Evolutionary conservation across 1,140 invertebrate species (phyloP).

Genomic region (Drosophila lacteicornis): DNA sequence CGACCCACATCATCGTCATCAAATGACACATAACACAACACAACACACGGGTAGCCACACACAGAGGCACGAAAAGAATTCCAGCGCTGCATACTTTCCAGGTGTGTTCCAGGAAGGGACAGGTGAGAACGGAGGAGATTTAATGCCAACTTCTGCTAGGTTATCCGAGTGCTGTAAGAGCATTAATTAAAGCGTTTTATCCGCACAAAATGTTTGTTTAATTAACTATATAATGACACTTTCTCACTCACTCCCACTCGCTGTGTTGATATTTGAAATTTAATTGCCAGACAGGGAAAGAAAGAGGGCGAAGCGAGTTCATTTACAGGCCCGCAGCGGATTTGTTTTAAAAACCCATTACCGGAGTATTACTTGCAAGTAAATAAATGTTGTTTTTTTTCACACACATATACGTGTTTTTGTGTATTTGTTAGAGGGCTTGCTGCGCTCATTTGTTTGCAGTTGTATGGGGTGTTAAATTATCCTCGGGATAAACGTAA

Average conservation of each 20-base stretch:
- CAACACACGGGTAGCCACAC: not conserved
- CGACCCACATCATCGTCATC: conserved; percentile 15
- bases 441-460: conserved; percentile 74
- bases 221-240: conserved; percentile 76
- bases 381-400: conserved; percentile 72
- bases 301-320: conserved; percentile 18
- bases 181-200: conserved; percentile 79
- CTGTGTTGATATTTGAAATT: conserved; percentile 76
- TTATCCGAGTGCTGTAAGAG: conserved; percentile 38
- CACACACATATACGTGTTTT: conserved; percentile 12
- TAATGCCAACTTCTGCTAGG: conserved; percentile 44
- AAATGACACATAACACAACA: conserved; percentile 1
- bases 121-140: conserved; percentile 10
- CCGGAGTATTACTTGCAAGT: conserved; percentile 80
- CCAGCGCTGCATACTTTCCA: conserved; percentile 61
- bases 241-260: conserved; percentile 8
- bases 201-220: conserved; percentile 76
- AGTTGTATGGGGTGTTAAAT: conserved; percentile 80
- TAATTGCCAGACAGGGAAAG: conserved; percentile 56
- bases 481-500: conserved; percentile 80
- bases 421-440: conserved; percentile 21
- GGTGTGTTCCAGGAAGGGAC: conserved; percentile 41
- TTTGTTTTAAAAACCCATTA: conserved; percentile 83
- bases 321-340: conserved; percentile 74
- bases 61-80: conserved; percentile 38